Evolutionary conservation across 1,140 invertebrate genomes (phyloP), one percentile per base, ranked within the genome.

Genomic region (Halesus radiatus): DNA sequence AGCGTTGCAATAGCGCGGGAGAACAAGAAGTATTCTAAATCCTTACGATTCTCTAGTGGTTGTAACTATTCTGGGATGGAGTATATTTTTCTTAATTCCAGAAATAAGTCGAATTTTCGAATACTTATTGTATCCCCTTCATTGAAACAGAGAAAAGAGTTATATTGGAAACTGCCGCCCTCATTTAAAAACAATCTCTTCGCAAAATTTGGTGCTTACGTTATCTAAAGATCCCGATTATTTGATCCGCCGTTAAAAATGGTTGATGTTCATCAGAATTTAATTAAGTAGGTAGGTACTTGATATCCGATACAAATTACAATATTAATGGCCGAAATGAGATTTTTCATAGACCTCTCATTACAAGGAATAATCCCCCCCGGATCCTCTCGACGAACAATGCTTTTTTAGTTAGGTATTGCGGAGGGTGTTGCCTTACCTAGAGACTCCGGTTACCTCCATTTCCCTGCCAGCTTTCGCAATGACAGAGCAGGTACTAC

Each of bases 311-410:
- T 72, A 72, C 68, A 72, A 72, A 72, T 53, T 72, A 72, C 45
- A 72, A 72, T 72, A 72, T 72, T 72, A 72, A 72, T 72, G n/a
- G 68, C 45, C 22, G 68, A 23, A 26, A 53, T 1, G 10, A 72
- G 68, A 72, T 72, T 72, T 72, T 72, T 72, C 64, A 52, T 72
- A 72, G 68, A 72, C 68, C 45, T 72, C 68, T 50, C 68, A 72
- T 72, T 72, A 72, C 50, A 10, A 53, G 45, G 45, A 72, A 52
- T 22, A 52, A 52, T 66, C 68, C 13, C 50, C 68, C 68, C 15
- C 66, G 66, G 22, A 60, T 66, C 64, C n/a, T 68, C 37, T 52
- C 7, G 26, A 23, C 50, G 68, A 53, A 54, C 37, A 53, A 26
- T 52, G 68, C 29, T 72, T 66, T 66, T 52, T 72, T 52, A 26